Conservation (phyloP, 1,140 invertebrate species). For the Trinorchestia longiramus region DNA sequence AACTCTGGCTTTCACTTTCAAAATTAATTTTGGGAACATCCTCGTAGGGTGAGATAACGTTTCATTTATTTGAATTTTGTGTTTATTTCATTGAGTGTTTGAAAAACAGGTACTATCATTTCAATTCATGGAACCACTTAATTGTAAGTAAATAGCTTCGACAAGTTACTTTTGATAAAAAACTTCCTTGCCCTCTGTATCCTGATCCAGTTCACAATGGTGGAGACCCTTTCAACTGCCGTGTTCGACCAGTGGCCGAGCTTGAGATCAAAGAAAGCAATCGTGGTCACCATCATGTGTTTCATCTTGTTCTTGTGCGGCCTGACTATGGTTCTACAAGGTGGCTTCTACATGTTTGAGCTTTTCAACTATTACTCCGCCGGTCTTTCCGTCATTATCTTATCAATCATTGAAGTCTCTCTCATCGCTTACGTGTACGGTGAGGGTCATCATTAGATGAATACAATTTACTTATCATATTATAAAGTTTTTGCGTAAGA, state of each 20-base stretch:
- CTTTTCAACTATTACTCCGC: slow-evolving; percentile 61
- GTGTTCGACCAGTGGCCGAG: slow-evolving; percentile 75
- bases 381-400: slow-evolving; percentile 60
- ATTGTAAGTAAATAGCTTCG: no score
- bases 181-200: background rate
- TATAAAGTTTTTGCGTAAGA: no score
- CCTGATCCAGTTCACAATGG: slow-evolving; percentile 77
- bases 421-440: slow-evolving; percentile 61
- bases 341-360: slow-evolving; percentile 57
- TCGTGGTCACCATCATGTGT: slow-evolving; percentile 48
- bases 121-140: no score
- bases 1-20: no score
- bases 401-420: slow-evolving; percentile 59
- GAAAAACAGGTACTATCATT: no score
- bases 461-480: background rate
- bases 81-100: no score
- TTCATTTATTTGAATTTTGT: no score
- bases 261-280: slow-evolving; percentile 27
- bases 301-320: slow-evolving; percentile 56
- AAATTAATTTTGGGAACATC: no score
- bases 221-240: slow-evolving; percentile 85
- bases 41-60: no score
- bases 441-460: slow-evolving; percentile 29
- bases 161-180: no score
- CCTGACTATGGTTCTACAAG: slow-evolving; percentile 56